Evolutionary conservation across 64 coral and sea anemone genomes (phyloP).

Genomic region (Porites australiensis): DNA sequence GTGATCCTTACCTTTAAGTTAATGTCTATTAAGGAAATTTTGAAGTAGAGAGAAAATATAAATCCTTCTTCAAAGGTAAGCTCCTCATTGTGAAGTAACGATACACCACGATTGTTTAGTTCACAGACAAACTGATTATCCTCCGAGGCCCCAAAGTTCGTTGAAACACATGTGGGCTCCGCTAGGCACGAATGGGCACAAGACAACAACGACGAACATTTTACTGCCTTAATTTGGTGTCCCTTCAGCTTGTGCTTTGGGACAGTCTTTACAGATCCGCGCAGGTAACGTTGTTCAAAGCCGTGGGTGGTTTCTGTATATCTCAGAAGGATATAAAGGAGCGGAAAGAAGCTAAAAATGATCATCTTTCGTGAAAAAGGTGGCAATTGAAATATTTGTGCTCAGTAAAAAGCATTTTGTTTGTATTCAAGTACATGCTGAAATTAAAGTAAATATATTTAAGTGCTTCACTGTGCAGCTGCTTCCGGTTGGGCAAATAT

Average conservation of each 20-base stretch:
- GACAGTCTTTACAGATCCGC: not conserved
- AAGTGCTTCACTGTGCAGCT: not conserved
- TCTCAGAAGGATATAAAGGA: not conserved
- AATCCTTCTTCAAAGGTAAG: not conserved
- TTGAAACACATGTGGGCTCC: not conserved
- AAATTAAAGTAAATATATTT: not conserved
- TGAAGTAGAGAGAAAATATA: slow-evolving; percentile 4
- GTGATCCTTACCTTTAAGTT: not conserved
- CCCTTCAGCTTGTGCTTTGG: not conserved
- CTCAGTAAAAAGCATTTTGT: not conserved
- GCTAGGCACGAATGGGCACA: slow-evolving; percentile 18
- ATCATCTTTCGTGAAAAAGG: not conserved
- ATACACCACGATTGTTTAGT: not conserved
- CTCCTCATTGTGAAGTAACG: not conserved
- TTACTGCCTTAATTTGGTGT: slow-evolving; percentile 2
- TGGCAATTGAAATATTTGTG: not conserved
- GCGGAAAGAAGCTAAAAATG: not conserved
- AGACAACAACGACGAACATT: not conserved
- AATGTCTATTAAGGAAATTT: not conserved
- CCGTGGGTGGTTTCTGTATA: not conserved
- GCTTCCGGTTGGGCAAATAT: not conserved
- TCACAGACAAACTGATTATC: slow-evolving; percentile 12
- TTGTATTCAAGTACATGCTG: not conserved
- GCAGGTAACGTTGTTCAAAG: not conserved
- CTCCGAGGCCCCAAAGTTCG: slow-evolving; percentile 11